phyloP scores from a whole-genome alignment of 2,888 invertebrate species.

The Limnephilus auricula region DNA sequence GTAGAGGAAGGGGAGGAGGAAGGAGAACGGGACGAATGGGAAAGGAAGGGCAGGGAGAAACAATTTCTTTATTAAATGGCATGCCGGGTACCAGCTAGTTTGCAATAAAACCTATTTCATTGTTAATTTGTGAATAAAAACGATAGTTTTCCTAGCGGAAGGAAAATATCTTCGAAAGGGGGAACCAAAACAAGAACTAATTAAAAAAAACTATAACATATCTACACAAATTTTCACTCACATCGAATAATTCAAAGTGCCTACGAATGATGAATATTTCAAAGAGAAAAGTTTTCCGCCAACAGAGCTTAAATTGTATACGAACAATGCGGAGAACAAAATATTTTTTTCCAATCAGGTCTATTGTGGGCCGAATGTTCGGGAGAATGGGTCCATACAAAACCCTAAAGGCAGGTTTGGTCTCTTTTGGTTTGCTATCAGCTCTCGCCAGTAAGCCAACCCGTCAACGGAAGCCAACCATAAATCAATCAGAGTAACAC shows the following conservation, averaged over 20 bases:
- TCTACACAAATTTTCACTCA: neutral
- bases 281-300: neutral
- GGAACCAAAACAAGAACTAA: neutral
- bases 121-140: too few relatives aligned
- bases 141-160: neutral
- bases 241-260: neutral
- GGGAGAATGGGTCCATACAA: neutral
- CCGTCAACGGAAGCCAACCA: neutral
- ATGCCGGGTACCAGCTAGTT: too few relatives aligned
- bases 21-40: too few relatives aligned
- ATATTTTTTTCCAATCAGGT: neutral
- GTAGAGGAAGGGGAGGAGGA: too few relatives aligned
- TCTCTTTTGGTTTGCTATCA: slow-evolving; percentile 10
- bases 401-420: neutral
- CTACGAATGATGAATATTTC: neutral
- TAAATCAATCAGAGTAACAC: slow-evolving; percentile 28
- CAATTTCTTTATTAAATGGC: too few relatives aligned
- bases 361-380: neutral
- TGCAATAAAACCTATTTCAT: too few relatives aligned
- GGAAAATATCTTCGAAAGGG: neutral
- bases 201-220: neutral
- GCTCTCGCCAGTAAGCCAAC: neutral
- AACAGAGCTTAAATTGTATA: neutral
- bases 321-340: neutral
- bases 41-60: too few relatives aligned